These are phyloP conservation scores for Leptopilina syphax DNA, from an alignment of 2,888 invertebrate genomes.

Conservation along the genomic window DNA sequence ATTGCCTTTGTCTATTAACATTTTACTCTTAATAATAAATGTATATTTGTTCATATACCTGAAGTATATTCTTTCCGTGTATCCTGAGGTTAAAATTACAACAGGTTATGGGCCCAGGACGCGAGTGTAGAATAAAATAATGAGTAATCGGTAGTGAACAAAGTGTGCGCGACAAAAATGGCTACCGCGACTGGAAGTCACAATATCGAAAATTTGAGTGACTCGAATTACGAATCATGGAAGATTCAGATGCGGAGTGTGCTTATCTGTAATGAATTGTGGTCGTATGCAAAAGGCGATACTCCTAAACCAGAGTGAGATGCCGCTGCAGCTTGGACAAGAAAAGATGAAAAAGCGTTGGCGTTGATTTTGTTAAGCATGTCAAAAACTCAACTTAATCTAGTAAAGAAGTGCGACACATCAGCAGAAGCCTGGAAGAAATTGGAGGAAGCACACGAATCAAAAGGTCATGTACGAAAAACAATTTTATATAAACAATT, in stretches of 20 bases:
- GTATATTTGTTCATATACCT: no score
- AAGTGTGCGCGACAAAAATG: background rate
- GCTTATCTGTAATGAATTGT: background rate
- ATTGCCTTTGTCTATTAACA: no score
- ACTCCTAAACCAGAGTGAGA: background rate
- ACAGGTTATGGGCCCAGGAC: background rate
- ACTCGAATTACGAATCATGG: background rate
- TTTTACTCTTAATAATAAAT: no score
- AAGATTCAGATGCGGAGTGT: background rate
- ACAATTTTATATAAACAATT: background rate
- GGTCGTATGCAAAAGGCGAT: background rate
- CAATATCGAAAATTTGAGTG: background rate
- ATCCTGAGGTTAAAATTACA: no score
- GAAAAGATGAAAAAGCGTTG: background rate
- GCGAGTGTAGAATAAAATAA: background rate
- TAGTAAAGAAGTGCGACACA: background rate
- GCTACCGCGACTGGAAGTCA: conserved; percentile 9
- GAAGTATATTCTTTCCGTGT: no score
- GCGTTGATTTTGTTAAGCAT: background rate
- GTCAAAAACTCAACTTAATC: background rate
- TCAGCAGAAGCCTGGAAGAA: background rate
- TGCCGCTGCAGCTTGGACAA: no score
- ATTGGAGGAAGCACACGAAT: background rate
- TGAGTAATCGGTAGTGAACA: background rate
- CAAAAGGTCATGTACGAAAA: background rate